Base-by-base conservation (phyloP, 2,113 vertebrate genomes). In the Pterocles orientalis region DNA sequence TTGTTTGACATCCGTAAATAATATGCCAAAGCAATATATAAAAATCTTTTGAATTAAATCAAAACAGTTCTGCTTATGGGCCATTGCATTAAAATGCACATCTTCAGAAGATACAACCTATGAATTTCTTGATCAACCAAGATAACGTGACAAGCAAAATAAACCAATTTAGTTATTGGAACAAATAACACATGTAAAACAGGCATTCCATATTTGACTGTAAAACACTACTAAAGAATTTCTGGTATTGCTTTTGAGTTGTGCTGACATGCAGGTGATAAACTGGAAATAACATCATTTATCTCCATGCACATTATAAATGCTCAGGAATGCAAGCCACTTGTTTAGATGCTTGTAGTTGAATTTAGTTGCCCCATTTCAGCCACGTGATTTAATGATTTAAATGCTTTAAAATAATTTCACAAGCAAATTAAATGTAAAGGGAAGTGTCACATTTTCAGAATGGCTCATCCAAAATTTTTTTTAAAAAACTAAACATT, bases 131-230 rank as follows among this genome's bases (percentile, higher is more conserved):
- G 12, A 66, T 70, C 58, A 82, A 29, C 23, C 10, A 86, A 79
- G 78, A 65, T 19, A 82, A 54, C n/a, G 91, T 93, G 91, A 88
- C 53, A 90, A 82, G 71, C 29, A 90, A 96, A 82, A 29, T 60
- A 36, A 86, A 68, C n/a, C 79, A 95, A 92, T 76, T 88, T 76
- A 90, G 43, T 84, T 90, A 84, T 82, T 94, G 65, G 16, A 94
- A 94, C 84, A 91, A 86, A 50, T 68, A 88, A 77, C 43, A 54
- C 47, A 12, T 65, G 66, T 71, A 80, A 95, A 96, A 39, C 18
- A 84, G 33, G 68, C 10, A 71, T 62, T 84, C 25, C 4, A 3
- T 56, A 71, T 68, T 43, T 85, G 34, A 65, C 41, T 77, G 41
- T 70, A 92, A 95, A 92, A 86, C 45, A 43, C 16, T 73, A 50